These are phyloP conservation scores for Octodon degus DNA, from an alignment of 2,113 vertebrate genomes.

Conservation along the genomic window DNA sequence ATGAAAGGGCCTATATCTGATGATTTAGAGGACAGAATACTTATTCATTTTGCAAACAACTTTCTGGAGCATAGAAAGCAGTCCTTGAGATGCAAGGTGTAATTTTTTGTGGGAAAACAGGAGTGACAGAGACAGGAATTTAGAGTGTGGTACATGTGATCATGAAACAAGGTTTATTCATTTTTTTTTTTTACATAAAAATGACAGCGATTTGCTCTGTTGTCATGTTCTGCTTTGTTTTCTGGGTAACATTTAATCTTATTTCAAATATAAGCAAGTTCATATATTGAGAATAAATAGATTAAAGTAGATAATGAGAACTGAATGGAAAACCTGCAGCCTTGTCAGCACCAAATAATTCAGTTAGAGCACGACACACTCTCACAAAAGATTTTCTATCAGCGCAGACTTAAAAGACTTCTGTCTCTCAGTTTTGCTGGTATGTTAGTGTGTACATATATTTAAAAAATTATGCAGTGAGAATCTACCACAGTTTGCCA, in stretches of 20 bases:
- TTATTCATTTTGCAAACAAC: neutral
- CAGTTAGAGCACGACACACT: neutral
- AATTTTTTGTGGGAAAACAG: neutral
- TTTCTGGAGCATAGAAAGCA: neutral
- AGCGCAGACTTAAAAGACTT: neutral
- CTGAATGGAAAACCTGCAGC: constrained; percentile 51
- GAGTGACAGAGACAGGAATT: neutral
- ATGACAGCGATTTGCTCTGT: constrained; percentile 44
- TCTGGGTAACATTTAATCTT: constrained; percentile 62
- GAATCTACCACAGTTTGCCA: neutral
- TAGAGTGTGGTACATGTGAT: neutral
- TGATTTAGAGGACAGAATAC: neutral
- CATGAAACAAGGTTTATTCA: neutral
- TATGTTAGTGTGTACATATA: neutral
- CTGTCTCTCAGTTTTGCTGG: neutral
- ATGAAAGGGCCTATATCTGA: neutral
- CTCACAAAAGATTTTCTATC: neutral
- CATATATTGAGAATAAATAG: constrained; percentile 61
- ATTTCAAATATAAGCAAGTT: constrained; percentile 61
- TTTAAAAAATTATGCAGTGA: constrained; percentile 19
- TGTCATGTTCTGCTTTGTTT: constrained; percentile 51
- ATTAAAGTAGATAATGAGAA: constrained; percentile 64
- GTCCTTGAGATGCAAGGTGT: neutral
- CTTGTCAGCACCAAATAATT: neutral
- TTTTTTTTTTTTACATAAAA: constrained; percentile 61